A percentile compares a stretch with the other conserved stretches of the same genome.
Evolutionary conservation across 2,888 invertebrate species (phyloP).

Genomic region (Cremastobaeus sp.): DNA sequence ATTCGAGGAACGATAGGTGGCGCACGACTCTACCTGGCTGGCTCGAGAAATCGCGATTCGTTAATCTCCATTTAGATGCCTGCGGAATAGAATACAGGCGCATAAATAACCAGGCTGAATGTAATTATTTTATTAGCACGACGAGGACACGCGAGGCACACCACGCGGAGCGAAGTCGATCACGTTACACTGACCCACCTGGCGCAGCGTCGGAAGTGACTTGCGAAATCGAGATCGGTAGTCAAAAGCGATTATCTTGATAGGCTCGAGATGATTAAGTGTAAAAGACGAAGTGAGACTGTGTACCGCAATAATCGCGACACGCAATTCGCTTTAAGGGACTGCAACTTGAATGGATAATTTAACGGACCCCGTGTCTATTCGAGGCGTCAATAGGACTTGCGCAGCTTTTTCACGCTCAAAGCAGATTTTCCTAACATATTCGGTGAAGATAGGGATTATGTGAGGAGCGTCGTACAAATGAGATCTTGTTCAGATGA

Average conservation of each 20-base stretch:
- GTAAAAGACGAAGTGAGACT: slow-evolving; percentile 4
- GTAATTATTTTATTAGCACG: slow-evolving; percentile 60
- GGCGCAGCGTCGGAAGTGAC: slow-evolving; percentile 42
- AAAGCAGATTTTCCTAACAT: slow-evolving; percentile 68
- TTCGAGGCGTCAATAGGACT: no score
- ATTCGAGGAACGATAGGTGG: slow-evolving; percentile 20
- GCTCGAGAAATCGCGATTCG: slow-evolving; percentile 24
- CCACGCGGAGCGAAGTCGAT: slow-evolving; percentile 34
- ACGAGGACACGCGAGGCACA: slow-evolving; percentile 49
- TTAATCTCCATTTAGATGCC: slow-evolving; percentile 38
- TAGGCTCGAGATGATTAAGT: slow-evolving; percentile 47
- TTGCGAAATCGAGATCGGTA: slow-evolving; percentile 55
- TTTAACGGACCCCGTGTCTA: no score
- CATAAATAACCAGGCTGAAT: slow-evolving; percentile 45
- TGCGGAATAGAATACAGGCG: slow-evolving; percentile 25
- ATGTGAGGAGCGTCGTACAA: slow-evolving; percentile 71
- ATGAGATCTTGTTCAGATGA: slow-evolving; percentile 69
- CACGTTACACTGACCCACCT: slow-evolving; percentile 59
- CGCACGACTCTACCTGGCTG: neutral
- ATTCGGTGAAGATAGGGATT: slow-evolving; percentile 64
- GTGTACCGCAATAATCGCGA: no score
- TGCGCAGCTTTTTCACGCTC: slow-evolving; percentile 52
- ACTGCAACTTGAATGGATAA: no score
- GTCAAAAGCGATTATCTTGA: slow-evolving; percentile 53
- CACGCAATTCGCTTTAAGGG: no score